phyloP scores from a whole-genome alignment of 2,888 invertebrate species.

The Metalampra italica region DNA sequence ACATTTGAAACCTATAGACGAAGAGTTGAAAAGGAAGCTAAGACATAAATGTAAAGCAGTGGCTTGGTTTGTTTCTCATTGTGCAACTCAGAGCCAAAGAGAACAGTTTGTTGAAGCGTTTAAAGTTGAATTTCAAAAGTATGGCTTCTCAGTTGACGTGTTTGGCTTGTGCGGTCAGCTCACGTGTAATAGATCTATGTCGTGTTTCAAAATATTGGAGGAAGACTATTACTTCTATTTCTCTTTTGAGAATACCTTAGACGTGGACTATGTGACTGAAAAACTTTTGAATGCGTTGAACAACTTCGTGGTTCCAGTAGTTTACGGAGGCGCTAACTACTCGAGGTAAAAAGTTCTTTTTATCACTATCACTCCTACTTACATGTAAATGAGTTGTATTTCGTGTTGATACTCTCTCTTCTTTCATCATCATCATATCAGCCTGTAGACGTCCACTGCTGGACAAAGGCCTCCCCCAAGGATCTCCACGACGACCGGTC shows the following conservation, averaged over 20 bases:
- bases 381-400: no score
- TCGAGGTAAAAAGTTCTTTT: no score
- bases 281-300: constrained; percentile 1
- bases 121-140: constrained; percentile 16
- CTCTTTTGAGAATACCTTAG: constrained; percentile 10
- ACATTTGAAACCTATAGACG: constrained; percentile 17
- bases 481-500: no score
- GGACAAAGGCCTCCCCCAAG: no score
- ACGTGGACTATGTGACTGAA: no score
- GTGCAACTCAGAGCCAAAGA: constrained; percentile 20
- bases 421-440: no score
- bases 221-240: constrained; percentile 7
- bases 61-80: constrained; percentile 36
- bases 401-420: no score
- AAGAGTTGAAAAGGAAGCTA: constrained; percentile 19
- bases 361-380: no score
- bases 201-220: constrained; percentile 14
- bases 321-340: constrained; percentile 7
- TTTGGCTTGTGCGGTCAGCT: constrained; percentile 27
- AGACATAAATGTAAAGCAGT: constrained; percentile 27
- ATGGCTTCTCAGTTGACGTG: constrained; percentile 21
- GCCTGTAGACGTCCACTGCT: no score
- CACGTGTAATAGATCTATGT: background rate
- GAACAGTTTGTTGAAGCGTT: constrained; percentile 19
- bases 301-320: constrained; percentile 1